These are phyloP conservation scores for Lytechinus variegatus DNA, from an alignment of 35 echinoderm and acorn worm species.

Conservation along the genomic window DNA sequence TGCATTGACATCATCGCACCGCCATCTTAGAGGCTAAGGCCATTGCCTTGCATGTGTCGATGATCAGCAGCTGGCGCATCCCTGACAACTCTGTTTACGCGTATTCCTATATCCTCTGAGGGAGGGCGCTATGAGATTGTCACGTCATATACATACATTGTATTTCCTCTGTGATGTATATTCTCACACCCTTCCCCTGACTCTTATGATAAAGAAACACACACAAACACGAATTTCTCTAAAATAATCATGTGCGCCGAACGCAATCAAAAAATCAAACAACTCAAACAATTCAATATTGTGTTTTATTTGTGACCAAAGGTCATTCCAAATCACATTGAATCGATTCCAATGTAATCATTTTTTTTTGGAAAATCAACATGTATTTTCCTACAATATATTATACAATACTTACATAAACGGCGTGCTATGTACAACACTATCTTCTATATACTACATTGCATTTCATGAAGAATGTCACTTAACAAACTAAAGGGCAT, in stretches of 20 bases:
- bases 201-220: neutral
- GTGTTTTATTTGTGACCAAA: constrained; percentile 2
- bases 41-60: too few species aligned
- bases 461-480: neutral
- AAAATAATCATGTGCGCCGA: neutral
- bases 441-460: neutral
- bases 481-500: neutral
- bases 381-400: neutral
- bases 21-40: too few species aligned
- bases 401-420: neutral
- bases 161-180: too few species aligned
- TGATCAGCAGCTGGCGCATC: too few species aligned
- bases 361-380: neutral
- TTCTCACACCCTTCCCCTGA: too few species aligned
- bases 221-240: neutral
- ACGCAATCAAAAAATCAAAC: too few species aligned
- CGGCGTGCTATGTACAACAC: neutral
- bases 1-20: too few species aligned
- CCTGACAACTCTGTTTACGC: too few species aligned
- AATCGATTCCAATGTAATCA: neutral
- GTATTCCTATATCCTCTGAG: too few species aligned
- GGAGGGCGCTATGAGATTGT: too few species aligned
- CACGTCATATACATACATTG: too few species aligned
- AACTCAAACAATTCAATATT: neutral
- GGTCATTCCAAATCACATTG: neutral